These are phyloP conservation scores for Laothoe populi DNA, from an alignment of 2,888 invertebrate genomes.

Conservation along the genomic window DNA sequence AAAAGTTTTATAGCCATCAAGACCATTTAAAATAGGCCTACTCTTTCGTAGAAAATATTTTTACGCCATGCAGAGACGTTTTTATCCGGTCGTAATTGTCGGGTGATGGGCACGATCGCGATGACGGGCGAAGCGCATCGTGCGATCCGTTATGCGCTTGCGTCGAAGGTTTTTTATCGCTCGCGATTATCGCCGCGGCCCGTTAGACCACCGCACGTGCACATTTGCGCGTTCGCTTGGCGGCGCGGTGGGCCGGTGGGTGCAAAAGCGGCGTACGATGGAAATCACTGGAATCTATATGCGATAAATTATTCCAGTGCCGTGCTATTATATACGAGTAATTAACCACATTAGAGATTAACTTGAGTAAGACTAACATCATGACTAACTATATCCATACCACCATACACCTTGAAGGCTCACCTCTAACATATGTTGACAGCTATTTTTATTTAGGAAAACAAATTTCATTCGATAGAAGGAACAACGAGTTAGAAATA, in stretches of 20 bases:
- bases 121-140: conserved; percentile 73
- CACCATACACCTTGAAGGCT: too few relatives aligned
- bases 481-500: too few relatives aligned
- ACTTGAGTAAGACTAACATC: too few relatives aligned
- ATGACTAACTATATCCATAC: too few relatives aligned
- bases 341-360: conserved; percentile 47
- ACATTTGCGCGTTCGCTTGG: conserved; percentile 49
- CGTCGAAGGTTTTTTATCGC: conserved; percentile 66
- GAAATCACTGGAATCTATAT: conserved; percentile 57
- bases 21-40: background rate
- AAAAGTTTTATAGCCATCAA: background rate
- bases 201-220: conserved; percentile 73
- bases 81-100: background rate
- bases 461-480: too few relatives aligned
- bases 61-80: background rate
- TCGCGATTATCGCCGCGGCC: conserved; percentile 66
- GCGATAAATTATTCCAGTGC: conserved; percentile 45
- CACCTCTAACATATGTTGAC: too few relatives aligned
- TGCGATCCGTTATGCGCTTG: conserved; percentile 69
- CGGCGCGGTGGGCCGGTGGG: background rate
- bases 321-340: conserved; percentile 43
- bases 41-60: background rate
- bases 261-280: conserved; percentile 37
- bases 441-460: too few relatives aligned
- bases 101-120: conserved; percentile 43